Percentiles rank a stretch among this genome's conserved stretches.
phyloP scores from a whole-genome alignment of 2,888 invertebrate genomes.

The Hedychridium roseum region DNA sequence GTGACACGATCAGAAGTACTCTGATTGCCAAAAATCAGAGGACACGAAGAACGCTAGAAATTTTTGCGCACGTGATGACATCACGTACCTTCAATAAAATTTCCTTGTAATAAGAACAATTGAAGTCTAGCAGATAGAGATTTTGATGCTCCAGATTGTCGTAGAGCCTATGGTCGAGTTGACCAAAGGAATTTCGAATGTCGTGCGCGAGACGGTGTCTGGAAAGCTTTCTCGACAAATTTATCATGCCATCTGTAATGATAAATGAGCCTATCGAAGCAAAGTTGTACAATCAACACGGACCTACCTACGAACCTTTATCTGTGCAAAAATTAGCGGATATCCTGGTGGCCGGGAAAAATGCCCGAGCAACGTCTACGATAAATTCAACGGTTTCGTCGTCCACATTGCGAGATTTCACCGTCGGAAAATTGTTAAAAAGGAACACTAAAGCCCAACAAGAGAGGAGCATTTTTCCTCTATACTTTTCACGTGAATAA shows the following conservation, averaged over 20 bases:
- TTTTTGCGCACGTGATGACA: not conserved
- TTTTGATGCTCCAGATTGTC: slow-evolving; percentile 29
- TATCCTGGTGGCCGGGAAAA: slow-evolving; percentile 36
- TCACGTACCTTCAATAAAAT: slow-evolving; percentile 39
- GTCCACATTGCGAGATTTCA: slow-evolving; percentile 25
- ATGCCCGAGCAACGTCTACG: slow-evolving; percentile 24
- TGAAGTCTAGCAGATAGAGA: slow-evolving; percentile 42
- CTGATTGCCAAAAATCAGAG: too few relatives aligned
- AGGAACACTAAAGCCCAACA: too few relatives aligned
- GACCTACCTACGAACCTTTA: slow-evolving; percentile 24
- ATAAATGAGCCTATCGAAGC: too few relatives aligned
- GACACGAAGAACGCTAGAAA: too few relatives aligned
- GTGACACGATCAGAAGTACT: not conserved
- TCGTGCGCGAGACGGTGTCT: slow-evolving; percentile 26
- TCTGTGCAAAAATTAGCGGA: slow-evolving; percentile 37
- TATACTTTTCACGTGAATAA: too few relatives aligned
- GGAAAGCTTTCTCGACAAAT: slow-evolving; percentile 42
- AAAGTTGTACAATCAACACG: too few relatives aligned
- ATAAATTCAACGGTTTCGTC: slow-evolving; percentile 29
- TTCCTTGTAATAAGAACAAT: slow-evolving; percentile 40
- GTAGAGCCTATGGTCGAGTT: slow-evolving; percentile 16
- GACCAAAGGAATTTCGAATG: slow-evolving; percentile 22
- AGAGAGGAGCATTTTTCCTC: too few relatives aligned
- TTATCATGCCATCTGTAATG: slow-evolving; percentile 34
- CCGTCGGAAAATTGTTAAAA: too few relatives aligned